Conservation (phyloP, 1,140 invertebrate species). For the Polyergus mexicanus region DNA sequence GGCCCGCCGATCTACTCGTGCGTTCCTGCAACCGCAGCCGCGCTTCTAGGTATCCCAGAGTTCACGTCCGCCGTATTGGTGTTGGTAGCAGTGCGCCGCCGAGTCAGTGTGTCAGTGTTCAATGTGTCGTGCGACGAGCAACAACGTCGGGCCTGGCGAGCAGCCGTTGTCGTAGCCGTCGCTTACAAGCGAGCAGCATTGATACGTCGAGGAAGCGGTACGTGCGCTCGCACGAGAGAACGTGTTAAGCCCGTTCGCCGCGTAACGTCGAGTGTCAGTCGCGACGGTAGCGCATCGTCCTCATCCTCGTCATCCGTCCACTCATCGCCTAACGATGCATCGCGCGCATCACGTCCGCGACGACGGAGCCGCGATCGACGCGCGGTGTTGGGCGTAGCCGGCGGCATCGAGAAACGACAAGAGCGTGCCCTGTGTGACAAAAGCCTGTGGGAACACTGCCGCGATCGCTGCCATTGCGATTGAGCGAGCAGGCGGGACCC, state of each 20-base stretch:
- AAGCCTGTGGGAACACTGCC: not conserved
- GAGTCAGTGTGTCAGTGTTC: conserved; percentile 69
- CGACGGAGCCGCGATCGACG: conserved; percentile 51
- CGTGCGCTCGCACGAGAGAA: not conserved
- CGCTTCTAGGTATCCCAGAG: conserved; percentile 16
- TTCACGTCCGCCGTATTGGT: conserved; percentile 48
- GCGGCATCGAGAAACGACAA: conserved; percentile 65
- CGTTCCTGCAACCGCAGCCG: conserved; percentile 24
- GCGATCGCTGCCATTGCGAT: conserved; percentile 63
- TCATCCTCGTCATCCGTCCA: not conserved
- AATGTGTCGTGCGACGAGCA: conserved; percentile 74
- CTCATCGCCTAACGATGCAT: conserved; percentile 27
- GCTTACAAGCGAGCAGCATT: not conserved
- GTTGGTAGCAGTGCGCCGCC: conserved; percentile 68
- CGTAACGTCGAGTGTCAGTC: conserved; percentile 11
- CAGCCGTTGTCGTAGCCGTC: not conserved
- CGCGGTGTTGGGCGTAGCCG: conserved; percentile 60
- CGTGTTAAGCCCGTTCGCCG: not conserved
- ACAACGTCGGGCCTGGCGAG: conserved; percentile 71
- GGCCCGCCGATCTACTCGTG: not conserved
- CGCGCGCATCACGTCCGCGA: conserved; percentile 57
- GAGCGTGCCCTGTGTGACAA: conserved; percentile 45
- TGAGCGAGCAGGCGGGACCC: not conserved
- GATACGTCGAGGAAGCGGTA: not conserved
- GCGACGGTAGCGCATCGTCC: not conserved